Percentiles rank a stretch among this genome's conserved stretches.
Evolutionary conservation across 2,113 vertebrate species (phyloP).

Genomic region (Fulmarus glacialis): DNA sequence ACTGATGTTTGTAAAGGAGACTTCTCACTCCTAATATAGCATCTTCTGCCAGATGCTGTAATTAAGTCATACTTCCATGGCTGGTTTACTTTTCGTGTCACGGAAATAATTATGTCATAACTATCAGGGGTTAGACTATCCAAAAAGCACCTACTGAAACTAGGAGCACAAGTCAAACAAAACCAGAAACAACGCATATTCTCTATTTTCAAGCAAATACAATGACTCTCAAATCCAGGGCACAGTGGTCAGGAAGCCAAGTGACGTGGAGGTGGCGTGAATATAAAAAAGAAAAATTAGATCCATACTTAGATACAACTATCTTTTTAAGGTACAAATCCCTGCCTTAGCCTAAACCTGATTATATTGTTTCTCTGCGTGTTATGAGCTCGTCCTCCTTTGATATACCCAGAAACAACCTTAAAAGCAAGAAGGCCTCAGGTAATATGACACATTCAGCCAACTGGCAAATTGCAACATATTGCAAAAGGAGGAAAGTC

Average conservation of each 20-base stretch:
- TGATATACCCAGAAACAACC: background rate
- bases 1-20: background rate
- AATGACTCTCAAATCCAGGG: background rate
- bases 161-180: background rate
- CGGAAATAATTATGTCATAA: constrained; percentile 32
- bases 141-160: background rate
- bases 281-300: background rate
- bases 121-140: background rate
- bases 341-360: background rate
- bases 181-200: background rate
- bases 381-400: background rate
- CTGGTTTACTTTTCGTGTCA: background rate
- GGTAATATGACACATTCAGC: constrained; percentile 19
- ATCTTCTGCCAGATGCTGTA: constrained; percentile 17
- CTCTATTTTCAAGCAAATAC: background rate
- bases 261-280: background rate
- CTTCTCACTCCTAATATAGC: background rate
- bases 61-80: constrained; percentile 16
- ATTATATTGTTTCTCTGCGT: background rate
- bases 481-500: background rate
- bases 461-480: constrained; percentile 8
- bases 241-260: background rate
- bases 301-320: background rate
- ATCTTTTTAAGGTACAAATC: background rate
- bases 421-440: constrained; percentile 29